Evolutionary conservation across 2,797 vertebrate species (phyloP), one percentile per base, ranked within the genome.

Genomic region (Pangasius macronema): DNA sequence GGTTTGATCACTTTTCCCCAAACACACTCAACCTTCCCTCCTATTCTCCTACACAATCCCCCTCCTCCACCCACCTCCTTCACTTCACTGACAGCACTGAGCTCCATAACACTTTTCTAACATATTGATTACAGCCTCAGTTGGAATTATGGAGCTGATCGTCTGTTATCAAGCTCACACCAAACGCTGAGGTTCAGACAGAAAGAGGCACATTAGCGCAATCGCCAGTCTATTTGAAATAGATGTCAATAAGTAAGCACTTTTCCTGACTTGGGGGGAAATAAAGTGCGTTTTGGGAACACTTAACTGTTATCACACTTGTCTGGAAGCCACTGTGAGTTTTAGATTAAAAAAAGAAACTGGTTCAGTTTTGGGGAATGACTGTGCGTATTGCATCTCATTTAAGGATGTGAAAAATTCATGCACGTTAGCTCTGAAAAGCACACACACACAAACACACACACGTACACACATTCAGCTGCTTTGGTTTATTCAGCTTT

Each of bases 181-280:
- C 77, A 91, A 91, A 90, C 90, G 70, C 88, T 90, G 91, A 93
- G 91, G 93, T 90, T 91, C 90, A 90, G 55, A 72, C 33, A 79
- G 89, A 94, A 95, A 94, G 91, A 91, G 92, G 90, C 46, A 89
- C 90, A 92, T 93, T 88, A 92, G 93, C 93, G 94, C 91, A 94
- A 94, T 87, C 73, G 55, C 51, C 82, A 87, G 84, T 72, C 79
- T 87, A 88, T 90, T 89, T 90, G 92, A 92, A 82, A 87, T 87
- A 81, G 87, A 93, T 49, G 92, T 95, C 93, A 88, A 94, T 95
- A 91, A 57, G 90, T 94, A 94, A 95, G 93, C 93, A 93, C 76
- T 91, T 91, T 90, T 86, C 88, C 84, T 82, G 86, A 77, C 72
- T 63, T 24, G 59, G 85, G 80, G 24, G 14, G 67, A 70, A 82